Percentiles rank a stretch among this genome's conserved stretches.
Conservation (phyloP, 2,888 invertebrate genomes). For the Megamerina dolium region DNA sequence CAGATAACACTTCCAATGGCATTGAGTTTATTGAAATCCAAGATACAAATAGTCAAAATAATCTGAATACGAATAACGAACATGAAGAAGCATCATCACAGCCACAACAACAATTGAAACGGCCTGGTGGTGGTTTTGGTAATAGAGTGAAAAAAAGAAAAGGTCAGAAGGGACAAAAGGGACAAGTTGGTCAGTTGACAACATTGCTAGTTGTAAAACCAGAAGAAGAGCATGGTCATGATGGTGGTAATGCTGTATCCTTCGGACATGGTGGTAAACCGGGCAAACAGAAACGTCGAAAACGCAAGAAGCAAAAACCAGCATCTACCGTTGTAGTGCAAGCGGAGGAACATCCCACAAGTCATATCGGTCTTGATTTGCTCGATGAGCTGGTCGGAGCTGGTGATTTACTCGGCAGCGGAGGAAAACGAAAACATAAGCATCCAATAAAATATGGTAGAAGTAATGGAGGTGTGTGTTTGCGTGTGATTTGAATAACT, state of each 20-base stretch:
- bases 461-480: constrained; percentile 49
- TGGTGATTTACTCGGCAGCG: constrained; percentile 21
- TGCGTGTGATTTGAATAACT: constrained; percentile 43
- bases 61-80: constrained; percentile 13
- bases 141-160: constrained; percentile 31
- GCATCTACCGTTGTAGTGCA: constrained; percentile 21
- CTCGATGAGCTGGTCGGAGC: constrained; percentile 34
- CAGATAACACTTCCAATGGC: constrained; percentile 23
- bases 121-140: constrained; percentile 31
- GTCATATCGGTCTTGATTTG: constrained; percentile 32
- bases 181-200: constrained; percentile 28
- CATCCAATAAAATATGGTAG: constrained; percentile 48
- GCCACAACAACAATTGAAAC: constrained; percentile 22
- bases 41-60: constrained; percentile 20
- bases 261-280: constrained; percentile 28
- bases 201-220: constrained; percentile 40
- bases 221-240: constrained; percentile 23
- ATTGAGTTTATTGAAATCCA: constrained; percentile 41
- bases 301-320: constrained; percentile 33
- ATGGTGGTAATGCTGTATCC: constrained; percentile 1
- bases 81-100: constrained; percentile 16
- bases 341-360: constrained; percentile 25
- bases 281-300: constrained; percentile 35
- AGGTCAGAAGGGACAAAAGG: constrained; percentile 25
- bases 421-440: constrained; percentile 35